Evolutionary conservation across 1,140 invertebrate genomes (phyloP).

Genomic region (Trichonephila clavipes): DNA sequence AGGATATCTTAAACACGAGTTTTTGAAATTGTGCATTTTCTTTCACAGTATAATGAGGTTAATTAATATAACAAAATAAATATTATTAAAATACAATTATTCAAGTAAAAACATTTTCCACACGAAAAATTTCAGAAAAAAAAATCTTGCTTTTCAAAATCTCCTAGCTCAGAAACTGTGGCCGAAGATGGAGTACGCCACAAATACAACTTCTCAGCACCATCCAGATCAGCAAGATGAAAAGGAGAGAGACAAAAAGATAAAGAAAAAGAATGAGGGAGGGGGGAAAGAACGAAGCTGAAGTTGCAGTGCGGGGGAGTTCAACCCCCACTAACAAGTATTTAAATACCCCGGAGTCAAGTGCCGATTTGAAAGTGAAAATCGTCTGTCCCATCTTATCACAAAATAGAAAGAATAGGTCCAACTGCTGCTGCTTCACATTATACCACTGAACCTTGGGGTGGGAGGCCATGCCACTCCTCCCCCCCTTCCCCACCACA

Average conservation of each 20-base stretch:
- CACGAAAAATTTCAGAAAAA: too few relatives aligned
- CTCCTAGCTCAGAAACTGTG: not conserved
- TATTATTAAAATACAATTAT: too few relatives aligned
- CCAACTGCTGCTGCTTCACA: constrained; percentile 54
- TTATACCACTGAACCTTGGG: constrained; percentile 29
- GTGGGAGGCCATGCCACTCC: not conserved
- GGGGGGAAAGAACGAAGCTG: not conserved
- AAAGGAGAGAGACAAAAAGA: not conserved
- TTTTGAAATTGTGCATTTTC: too few relatives aligned
- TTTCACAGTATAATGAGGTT: too few relatives aligned
- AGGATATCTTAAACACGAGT: too few relatives aligned
- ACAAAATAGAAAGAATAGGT: constrained; percentile 37
- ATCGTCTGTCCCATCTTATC: constrained; percentile 54
- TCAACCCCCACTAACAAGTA: constrained; percentile 62
- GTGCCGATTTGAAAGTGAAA: constrained; percentile 73
- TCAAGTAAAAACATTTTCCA: too few relatives aligned
- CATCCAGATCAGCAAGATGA: not conserved
- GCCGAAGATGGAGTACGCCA: not conserved
- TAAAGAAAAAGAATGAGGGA: not conserved
- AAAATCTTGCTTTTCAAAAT: too few relatives aligned
- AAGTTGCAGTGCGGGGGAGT: constrained; percentile 1
- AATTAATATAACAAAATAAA: too few relatives aligned
- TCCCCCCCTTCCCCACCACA: not conserved
- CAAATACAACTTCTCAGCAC: not conserved
- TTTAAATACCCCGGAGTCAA: constrained; percentile 66